Conservation (phyloP, 2,888 invertebrate species). For the Hyles lineata region DNA sequence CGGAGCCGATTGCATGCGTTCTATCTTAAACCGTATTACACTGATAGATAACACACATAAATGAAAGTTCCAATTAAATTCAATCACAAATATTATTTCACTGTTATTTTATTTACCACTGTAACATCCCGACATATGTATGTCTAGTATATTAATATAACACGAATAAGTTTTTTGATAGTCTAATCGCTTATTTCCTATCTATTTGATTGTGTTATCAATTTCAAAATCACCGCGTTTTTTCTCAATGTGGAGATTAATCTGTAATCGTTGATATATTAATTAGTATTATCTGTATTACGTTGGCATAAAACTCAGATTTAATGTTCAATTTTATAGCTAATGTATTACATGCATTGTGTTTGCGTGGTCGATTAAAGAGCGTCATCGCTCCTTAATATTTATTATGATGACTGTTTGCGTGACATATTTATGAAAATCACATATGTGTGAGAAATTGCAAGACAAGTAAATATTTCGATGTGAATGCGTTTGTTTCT, state of each 20-base stretch:
- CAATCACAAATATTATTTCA: conserved; percentile 12
- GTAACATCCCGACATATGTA: neutral
- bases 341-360: neutral
- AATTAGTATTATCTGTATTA: conserved; percentile 8
- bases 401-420: neutral
- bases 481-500: conserved; percentile 71
- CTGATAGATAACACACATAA: too few species aligned
- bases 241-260: conserved; percentile 13
- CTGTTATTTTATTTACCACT: conserved; percentile 9
- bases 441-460: conserved; percentile 52
- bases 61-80: neutral
- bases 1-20: neutral
- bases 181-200: conserved; percentile 10
- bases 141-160: conserved; percentile 2
- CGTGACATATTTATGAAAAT: conserved; percentile 17
- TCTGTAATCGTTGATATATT: conserved; percentile 12
- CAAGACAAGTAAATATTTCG: conserved; percentile 67
- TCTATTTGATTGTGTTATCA: conserved; percentile 16
- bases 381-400: neutral
- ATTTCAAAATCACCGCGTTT: conserved; percentile 8
- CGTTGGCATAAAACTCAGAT: neutral
- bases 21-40: neutral
- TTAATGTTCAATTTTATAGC: conserved; percentile 1
- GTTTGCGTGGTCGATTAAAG: neutral
- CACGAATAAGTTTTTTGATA: conserved; percentile 18